Evolutionary conservation across 53 echinoderm and acorn worm species (phyloP).

Genomic region (Pentamera pediparva): DNA sequence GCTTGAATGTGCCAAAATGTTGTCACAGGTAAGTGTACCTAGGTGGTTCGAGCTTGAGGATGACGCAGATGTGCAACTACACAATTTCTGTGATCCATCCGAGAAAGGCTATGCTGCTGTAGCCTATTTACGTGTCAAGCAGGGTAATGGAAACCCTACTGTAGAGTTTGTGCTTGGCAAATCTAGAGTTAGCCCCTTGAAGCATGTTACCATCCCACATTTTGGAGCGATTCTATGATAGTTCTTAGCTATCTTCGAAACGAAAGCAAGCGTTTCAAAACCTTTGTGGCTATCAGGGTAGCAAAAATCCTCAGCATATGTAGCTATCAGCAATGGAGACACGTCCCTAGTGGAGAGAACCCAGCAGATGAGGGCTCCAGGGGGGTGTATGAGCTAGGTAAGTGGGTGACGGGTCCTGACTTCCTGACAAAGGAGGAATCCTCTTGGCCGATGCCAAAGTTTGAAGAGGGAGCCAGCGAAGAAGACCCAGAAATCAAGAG

Average conservation of each 20-base stretch:
- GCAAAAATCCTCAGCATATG: constrained; percentile 35
- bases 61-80: constrained; percentile 26
- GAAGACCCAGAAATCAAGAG: constrained; percentile 13
- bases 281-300: constrained; percentile 53
- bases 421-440: constrained; percentile 32
- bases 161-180: constrained; percentile 53
- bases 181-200: constrained; percentile 51
- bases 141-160: neutral
- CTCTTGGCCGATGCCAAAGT: neutral
- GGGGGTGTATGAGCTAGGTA: constrained; percentile 23
- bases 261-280: constrained; percentile 45
- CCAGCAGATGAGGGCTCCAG: constrained; percentile 48
- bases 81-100: constrained; percentile 53
- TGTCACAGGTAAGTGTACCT: constrained; percentile 38
- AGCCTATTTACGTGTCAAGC: constrained; percentile 27
- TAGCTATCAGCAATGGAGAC: constrained; percentile 40
- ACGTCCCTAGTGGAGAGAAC: constrained; percentile 37
- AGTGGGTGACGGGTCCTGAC: constrained; percentile 38
- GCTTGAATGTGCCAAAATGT: constrained; percentile 1
- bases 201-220: constrained; percentile 40
- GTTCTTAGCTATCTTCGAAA: constrained; percentile 48
- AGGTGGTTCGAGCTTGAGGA: constrained; percentile 27
- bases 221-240: constrained; percentile 51
- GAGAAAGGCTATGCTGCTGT: constrained; percentile 55
- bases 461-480: neutral